Conservation (phyloP, 2,888 invertebrate genomes). For the Lepidocyrtoides sp. region DNA sequence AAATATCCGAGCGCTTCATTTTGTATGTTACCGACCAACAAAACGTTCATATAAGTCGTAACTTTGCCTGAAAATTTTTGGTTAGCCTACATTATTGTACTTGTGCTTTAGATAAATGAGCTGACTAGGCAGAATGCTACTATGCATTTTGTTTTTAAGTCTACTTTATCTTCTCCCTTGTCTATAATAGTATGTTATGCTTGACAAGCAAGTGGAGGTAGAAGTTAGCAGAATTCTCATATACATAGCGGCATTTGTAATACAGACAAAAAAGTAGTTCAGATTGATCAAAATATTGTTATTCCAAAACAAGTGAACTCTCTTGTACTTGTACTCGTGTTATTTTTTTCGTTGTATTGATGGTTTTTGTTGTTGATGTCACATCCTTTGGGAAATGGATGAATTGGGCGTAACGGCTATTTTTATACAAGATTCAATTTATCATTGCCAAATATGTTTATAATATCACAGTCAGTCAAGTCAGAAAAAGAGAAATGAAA, state of each 20-base stretch:
- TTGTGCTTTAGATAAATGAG: too few species aligned
- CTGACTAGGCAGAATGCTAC: neutral
- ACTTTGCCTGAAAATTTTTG: neutral
- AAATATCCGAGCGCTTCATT: neutral
- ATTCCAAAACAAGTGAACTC: neutral
- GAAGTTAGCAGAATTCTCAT: too few species aligned
- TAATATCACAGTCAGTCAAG: neutral
- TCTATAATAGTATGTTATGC: slow-evolving; percentile 14
- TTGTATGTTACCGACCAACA: slow-evolving; percentile 16
- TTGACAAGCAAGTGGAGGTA: neutral
- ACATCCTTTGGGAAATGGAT: slow-evolving; percentile 71
- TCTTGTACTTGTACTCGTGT: too few species aligned
- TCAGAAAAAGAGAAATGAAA: neutral
- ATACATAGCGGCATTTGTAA: slow-evolving; percentile 16
- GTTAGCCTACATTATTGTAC: too few species aligned
- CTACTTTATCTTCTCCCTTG: neutral
- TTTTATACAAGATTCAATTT: slow-evolving; percentile 66
- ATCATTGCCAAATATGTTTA: slow-evolving; percentile 59
- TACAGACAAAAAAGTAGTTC: slow-evolving; percentile 67
- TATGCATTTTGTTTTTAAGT: neutral
- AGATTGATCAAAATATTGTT: slow-evolving; percentile 71
- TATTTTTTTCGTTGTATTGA: slow-evolving; percentile 2
- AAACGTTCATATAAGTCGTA: neutral
- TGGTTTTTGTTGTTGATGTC: slow-evolving; percentile 66
- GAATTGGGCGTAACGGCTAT: slow-evolving; percentile 74